These are phyloP conservation scores for Chitala chitala DNA, from an alignment of 2,113 vertebrate genomes.

Conservation along the genomic window DNA sequence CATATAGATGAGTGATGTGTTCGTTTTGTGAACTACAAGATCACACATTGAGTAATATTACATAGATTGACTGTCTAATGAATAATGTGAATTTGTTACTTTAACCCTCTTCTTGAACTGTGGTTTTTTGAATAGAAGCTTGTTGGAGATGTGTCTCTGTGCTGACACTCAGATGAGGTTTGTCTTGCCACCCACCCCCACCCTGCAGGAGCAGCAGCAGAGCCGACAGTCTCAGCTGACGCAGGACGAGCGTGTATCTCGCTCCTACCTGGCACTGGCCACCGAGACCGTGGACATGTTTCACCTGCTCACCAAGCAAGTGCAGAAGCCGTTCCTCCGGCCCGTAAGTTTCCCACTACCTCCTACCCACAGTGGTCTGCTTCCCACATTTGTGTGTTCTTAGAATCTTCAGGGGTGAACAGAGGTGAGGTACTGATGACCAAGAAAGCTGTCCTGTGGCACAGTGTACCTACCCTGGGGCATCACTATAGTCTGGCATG, in stretches of 20 bases:
- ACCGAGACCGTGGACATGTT: conserved; percentile 99
- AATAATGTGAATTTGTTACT: no score
- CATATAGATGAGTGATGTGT: no score
- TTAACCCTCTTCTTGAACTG: no score
- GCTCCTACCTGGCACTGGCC: conserved; percentile 92
- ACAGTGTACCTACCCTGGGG: not conserved
- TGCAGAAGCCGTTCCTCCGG: conserved; percentile 97
- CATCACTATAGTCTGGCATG: not conserved
- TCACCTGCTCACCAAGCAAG: conserved; percentile 98
- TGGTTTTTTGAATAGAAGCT: no score
- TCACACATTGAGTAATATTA: no score
- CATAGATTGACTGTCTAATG: no score
- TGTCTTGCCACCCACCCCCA: not conserved
- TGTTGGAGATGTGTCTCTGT: not conserved
- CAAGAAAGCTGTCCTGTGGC: no score
- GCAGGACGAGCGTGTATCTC: conserved; percentile 93
- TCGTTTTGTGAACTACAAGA: no score
- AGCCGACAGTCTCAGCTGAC: conserved; percentile 91
- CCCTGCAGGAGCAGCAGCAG: conserved; percentile 88
- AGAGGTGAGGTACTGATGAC: no score
- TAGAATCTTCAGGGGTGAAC: no score
- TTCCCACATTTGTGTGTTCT: no score
- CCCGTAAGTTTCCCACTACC: conserved; percentile 73
- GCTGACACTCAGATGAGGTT: not conserved
- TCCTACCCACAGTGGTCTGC: no score